phyloP scores from a whole-genome alignment of 2,113 vertebrate species.

The Nerophis ophidion region DNA sequence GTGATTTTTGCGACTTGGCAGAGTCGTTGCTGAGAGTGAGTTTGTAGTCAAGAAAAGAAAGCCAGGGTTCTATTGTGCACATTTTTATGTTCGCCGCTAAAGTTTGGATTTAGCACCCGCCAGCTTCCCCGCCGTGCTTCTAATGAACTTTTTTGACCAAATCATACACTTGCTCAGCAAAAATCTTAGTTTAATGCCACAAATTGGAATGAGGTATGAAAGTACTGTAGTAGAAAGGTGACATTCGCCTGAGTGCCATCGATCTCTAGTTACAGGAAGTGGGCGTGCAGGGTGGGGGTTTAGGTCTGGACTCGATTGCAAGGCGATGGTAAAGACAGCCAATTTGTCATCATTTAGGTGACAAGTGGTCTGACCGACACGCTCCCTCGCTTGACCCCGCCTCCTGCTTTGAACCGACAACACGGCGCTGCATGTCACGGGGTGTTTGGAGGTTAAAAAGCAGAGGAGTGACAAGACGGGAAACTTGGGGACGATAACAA shows the following conservation, averaged over 20 bases:
- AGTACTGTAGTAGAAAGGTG: not conserved
- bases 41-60: conserved; percentile 51
- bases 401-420: conserved; percentile 55
- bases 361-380: conserved; percentile 58
- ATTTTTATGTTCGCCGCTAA: conserved; percentile 36
- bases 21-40: conserved; percentile 34
- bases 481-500: conserved; percentile 21
- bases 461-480: conserved; percentile 32
- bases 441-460: not conserved
- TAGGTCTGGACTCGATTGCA: conserved; percentile 62
- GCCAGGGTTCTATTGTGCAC: conserved; percentile 40
- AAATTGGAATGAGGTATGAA: conserved; percentile 14
- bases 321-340: conserved; percentile 32
- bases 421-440: conserved; percentile 26
- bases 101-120: conserved; percentile 35
- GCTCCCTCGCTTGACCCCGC: conserved; percentile 53
- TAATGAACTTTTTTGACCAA: conserved; percentile 15
- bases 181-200: conserved; percentile 5
- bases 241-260: conserved; percentile 47
- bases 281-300: conserved; percentile 15
- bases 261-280: conserved; percentile 45
- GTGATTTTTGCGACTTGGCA: conserved; percentile 63
- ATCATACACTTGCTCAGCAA: conserved; percentile 16
- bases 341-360: conserved; percentile 69
- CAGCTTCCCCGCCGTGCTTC: conserved; percentile 2